A percentile compares a stretch with the other conserved stretches of the same genome.
These are phyloP conservation scores for Trochalopteron elliotii DNA, from an alignment of 2,113 vertebrate species.

Conservation along the genomic window DNA sequence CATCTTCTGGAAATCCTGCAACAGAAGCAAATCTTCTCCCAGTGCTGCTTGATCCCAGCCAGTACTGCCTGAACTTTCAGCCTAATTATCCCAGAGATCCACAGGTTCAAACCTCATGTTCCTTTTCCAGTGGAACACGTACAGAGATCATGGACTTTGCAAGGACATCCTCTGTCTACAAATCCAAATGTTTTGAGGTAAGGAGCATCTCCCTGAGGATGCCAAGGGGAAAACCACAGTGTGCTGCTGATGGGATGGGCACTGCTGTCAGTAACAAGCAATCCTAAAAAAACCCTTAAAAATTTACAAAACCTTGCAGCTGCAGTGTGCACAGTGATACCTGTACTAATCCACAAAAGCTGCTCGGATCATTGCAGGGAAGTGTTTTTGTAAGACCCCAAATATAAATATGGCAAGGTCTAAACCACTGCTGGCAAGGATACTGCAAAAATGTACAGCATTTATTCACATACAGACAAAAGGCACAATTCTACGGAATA, in stretches of 20 bases:
- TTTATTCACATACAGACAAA: conserved; percentile 88
- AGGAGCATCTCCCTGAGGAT: neutral
- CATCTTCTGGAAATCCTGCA: neutral
- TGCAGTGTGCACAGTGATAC: neutral
- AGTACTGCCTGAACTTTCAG: no score
- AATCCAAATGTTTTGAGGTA: neutral
- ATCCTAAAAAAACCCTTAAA: neutral
- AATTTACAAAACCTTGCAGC: neutral
- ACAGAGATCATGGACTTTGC: neutral
- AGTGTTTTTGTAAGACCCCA: neutral
- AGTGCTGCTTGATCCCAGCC: neutral
- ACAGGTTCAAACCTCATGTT: neutral
- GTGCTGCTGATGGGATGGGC: neutral
- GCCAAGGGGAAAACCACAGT: neutral
- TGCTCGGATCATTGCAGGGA: neutral
- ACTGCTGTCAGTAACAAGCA: neutral
- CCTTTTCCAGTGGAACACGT: accelerated
- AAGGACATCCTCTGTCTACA: neutral
- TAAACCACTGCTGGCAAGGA: conserved; percentile 17
- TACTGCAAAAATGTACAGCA: conserved; percentile 86
- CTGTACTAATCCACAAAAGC: neutral
- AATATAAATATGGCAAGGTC: neutral
- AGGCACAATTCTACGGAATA: conserved; percentile 87
- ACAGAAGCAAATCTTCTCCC: accelerated
- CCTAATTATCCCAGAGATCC: neutral